Evolutionary conservation across 2,113 vertebrate genomes (phyloP), one percentile per base, ranked within the genome.

Genomic region (Zingel zingel): DNA sequence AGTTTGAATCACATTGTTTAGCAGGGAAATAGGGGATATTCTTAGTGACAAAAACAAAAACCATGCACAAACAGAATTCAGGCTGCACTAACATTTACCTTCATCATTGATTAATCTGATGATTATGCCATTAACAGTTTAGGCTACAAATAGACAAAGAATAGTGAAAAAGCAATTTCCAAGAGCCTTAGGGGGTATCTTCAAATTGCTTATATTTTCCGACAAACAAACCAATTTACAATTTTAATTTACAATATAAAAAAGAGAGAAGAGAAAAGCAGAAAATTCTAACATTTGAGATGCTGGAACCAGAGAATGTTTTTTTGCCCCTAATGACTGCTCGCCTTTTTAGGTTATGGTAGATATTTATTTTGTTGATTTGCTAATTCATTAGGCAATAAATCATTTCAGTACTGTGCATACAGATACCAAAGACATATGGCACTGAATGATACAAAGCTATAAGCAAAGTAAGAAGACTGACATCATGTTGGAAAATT

Each of bases 301-400:
- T n/a, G 53, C 51, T 65, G 66, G 19, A 51, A 80, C 39, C 33
- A 62, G 67, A 47, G 1, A 43, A 64, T 30, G 12, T 30, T 66
- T 48, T 36, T 48, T 57, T 13, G 25, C 48, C 2, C 48, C 2
- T 15, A 30, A 54, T 27, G 23, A 67, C 53, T 66, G 57, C 4
- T 58, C 1, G 3, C 21, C 45, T 21, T 25, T 84, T 84, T 39
- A 84, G 48, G 69, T 57, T 33, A 18, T 13, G n/a, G 25, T 27
- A 48, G 53, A 78, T 78, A 43, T 74, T 3, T 61, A 0, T 77
- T 65, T 39, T 59, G 15, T n/a, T 43, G 45, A 70, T 36, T 64
- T 53, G 33, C 59, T 77, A 61, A 79, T 54, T 65, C 36, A 87
- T 80, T 80, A 66, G 59, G 83, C 27, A 86, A 36, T 33, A 48